A percentile compares a stretch with the other conserved stretches of the same genome.
Evolutionary conservation across 2,113 vertebrate genomes (phyloP).

Genomic region (Mustelus asterias): DNA sequence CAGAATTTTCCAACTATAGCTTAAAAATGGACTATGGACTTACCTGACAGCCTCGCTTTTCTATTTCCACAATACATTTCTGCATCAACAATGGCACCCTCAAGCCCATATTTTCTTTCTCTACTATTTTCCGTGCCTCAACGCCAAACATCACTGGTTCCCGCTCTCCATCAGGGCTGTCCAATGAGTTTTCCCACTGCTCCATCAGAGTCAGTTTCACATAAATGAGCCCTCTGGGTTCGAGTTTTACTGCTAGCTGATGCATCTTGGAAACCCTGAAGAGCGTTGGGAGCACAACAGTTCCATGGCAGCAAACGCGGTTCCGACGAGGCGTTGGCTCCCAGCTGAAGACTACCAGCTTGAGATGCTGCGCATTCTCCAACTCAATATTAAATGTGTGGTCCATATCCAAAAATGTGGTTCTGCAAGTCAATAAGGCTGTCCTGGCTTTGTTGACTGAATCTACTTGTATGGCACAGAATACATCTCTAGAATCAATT

Average conservation of each 20-base stretch:
- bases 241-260: constrained; percentile 87
- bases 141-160: constrained; percentile 82
- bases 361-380: constrained; percentile 94
- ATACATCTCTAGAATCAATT: constrained; percentile 87
- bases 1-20: background rate
- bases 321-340: constrained; percentile 82
- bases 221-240: constrained; percentile 91
- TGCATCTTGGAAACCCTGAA: constrained; percentile 83
- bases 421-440: constrained; percentile 84
- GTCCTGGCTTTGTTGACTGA: constrained; percentile 93
- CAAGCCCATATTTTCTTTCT: constrained; percentile 76
- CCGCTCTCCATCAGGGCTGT: constrained; percentile 58
- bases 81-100: constrained; percentile 85
- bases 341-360: constrained; percentile 95
- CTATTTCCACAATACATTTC: constrained; percentile 91
- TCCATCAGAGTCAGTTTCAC: constrained; percentile 91
- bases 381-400: constrained; percentile 98
- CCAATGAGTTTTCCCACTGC: constrained; percentile 88
- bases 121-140: constrained; percentile 82
- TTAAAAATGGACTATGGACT: constrained; percentile 40
- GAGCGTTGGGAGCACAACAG: constrained; percentile 79
- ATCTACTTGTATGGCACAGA: constrained; percentile 97
- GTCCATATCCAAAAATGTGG: constrained; percentile 90
- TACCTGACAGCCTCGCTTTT: constrained; percentile 97
- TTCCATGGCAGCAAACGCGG: constrained; percentile 88